These are phyloP conservation scores for Pandemis corylana DNA, from an alignment of 2,888 invertebrate genomes.

Conservation along the genomic window DNA sequence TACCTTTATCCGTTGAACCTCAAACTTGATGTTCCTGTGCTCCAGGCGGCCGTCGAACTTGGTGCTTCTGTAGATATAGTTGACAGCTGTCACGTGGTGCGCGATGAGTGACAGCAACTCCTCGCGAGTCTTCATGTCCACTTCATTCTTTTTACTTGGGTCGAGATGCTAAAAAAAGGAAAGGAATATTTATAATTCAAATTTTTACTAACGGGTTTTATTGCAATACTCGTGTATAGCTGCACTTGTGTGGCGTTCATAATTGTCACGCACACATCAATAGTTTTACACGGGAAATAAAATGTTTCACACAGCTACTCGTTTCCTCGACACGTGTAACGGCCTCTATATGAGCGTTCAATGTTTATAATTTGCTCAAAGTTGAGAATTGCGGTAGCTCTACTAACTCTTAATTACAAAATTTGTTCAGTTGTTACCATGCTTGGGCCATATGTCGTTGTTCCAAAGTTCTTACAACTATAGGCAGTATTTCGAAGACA, in stretches of 20 bases:
- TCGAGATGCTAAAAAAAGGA: constrained; percentile 87
- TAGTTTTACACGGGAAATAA: background rate
- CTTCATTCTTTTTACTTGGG: constrained; percentile 87
- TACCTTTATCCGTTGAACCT: constrained; percentile 91
- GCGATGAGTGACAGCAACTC: constrained; percentile 99
- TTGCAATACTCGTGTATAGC: too few species aligned
- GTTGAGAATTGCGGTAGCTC: too few species aligned
- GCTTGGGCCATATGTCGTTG: too few species aligned
- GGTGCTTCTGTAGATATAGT: constrained; percentile 98
- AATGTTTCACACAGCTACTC: background rate
- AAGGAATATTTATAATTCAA: background rate
- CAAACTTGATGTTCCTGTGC: constrained; percentile 98
- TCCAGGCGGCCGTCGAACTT: constrained; percentile 95
- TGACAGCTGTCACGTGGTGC: constrained; percentile 99
- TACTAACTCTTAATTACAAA: too few species aligned
- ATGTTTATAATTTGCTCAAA: too few species aligned
- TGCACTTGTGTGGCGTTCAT: background rate
- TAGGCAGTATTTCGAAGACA: too few species aligned
- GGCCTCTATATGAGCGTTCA: constrained; percentile 8
- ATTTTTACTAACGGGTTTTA: background rate
- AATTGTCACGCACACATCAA: background rate
- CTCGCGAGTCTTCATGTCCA: constrained; percentile 96
- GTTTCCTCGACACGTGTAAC: background rate
- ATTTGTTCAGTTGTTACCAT: too few species aligned
- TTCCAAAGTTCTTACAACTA: too few species aligned